Percentiles rank a stretch among this genome's conserved stretches.
phyloP scores from a whole-genome alignment of 2,797 vertebrate genomes.

The Cyprinella venusta region DNA sequence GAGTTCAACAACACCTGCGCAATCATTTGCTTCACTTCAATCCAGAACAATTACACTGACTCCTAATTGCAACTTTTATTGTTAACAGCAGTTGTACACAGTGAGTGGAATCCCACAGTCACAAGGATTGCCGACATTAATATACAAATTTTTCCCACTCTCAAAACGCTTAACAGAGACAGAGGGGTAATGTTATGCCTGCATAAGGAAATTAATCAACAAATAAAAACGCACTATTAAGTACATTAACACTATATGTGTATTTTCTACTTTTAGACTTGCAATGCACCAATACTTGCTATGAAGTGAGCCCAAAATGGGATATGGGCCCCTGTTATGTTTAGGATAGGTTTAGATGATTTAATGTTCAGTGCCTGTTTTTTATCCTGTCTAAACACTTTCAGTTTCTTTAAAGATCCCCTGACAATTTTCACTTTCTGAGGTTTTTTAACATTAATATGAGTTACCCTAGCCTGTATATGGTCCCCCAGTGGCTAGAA shows the following conservation, averaged over 20 bases:
- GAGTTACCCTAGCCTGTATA: too few species aligned
- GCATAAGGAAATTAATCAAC: background rate
- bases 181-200: background rate
- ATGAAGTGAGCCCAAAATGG: background rate
- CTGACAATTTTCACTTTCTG: too few species aligned
- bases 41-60: constrained; percentile 27
- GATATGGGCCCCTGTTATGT: background rate
- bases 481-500: too few species aligned
- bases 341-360: background rate
- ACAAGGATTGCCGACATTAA: background rate
- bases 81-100: constrained; percentile 1
- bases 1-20: constrained; percentile 28
- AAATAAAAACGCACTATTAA: background rate
- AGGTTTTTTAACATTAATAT: too few species aligned
- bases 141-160: background rate
- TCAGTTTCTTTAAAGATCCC: too few species aligned
- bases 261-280: too few species aligned
- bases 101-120: constrained; percentile 7
- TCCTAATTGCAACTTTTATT: constrained; percentile 24
- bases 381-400: too few species aligned
- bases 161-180: background rate
- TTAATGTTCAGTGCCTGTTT: background rate
- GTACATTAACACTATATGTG: background rate
- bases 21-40: constrained; percentile 32
- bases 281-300: too few species aligned